Conservation (phyloP, 2,888 invertebrate species). For the Phortica magna region DNA sequence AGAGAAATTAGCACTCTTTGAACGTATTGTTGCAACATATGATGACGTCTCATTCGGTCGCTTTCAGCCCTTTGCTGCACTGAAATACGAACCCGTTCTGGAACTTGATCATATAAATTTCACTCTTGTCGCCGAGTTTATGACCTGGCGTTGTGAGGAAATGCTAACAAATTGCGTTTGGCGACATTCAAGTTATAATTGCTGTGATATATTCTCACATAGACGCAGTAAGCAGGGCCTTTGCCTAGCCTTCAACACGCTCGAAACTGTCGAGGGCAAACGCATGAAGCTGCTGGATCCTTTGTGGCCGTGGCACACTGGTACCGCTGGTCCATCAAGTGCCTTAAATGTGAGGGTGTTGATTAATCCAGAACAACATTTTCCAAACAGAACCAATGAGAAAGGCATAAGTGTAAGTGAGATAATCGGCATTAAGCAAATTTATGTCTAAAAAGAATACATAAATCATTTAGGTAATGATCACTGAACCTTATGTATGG, state of each 20-base stretch:
- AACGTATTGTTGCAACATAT: conserved; percentile 64
- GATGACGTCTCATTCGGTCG: conserved; percentile 71
- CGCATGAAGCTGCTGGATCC: conserved; percentile 58
- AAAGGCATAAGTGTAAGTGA: conserved; percentile 65
- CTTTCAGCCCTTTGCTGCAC: conserved; percentile 64
- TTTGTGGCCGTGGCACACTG: conserved; percentile 69
- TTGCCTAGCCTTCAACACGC: conserved; percentile 79
- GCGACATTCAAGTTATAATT: conserved; percentile 75
- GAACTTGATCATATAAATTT: conserved; percentile 72
- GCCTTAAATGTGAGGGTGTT: conserved; percentile 61
- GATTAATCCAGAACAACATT: conserved; percentile 66
- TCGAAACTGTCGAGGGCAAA: conserved; percentile 65
- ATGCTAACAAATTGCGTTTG: conserved; percentile 77
- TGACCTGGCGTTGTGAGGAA: conserved; percentile 77
- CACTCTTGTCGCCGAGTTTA: conserved; percentile 67
- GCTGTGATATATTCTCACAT: conserved; percentile 78
- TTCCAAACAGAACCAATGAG: conserved; percentile 55
- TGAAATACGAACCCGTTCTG: conserved; percentile 58
- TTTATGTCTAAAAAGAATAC: too few species aligned
- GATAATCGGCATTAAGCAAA: not conserved
- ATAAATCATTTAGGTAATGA: conserved; percentile 65
- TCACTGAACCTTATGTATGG: conserved; percentile 72
- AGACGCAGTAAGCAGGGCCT: conserved; percentile 78
- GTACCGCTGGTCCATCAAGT: conserved; percentile 65
- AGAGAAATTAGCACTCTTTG: conserved; percentile 62